Evolutionary conservation across 1,140 invertebrate species (phyloP), one percentile per base, ranked within the genome.

Genomic region (Agraylea sexmaculata): DNA sequence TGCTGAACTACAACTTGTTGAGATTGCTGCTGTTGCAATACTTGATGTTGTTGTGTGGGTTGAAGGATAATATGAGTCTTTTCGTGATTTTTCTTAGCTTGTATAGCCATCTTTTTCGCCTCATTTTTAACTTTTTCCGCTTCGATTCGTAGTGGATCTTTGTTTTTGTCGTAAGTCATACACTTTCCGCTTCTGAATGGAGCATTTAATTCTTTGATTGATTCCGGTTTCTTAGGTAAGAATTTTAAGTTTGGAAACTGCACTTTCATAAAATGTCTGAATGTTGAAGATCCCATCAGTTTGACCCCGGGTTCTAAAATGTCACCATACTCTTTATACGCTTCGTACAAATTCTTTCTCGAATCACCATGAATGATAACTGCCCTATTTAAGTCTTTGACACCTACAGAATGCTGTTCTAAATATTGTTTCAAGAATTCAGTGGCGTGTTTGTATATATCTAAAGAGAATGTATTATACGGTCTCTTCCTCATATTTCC

Each of bases 401-500:
- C 60, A 10, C 54, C 54, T 23, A 56, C 66, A 48, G 66, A 68
- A 47, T 76, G 73, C 46, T 75, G 72, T 46, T 75, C 61, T 13
- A 79, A 60, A 54, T 82, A 83, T 46, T 74, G 71, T 55, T 83
- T 81, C 11, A 83, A 57, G 57, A 84, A 85, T 45, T 78, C 72
- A 5, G 78, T 81, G 2, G 79, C 80, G 55, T 80, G 78, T 53
- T 78, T 73, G 50, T 84, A 84, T 41, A 80, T 83, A 51, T 83
- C 77, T 16, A 84, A 59, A 5, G 80, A 79, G 51, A 84, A 83
- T 2, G 80, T 81, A 55, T 86, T 86, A 48, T 83, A 80, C n/a
- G 80, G 80, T 52, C 80, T 75, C 62, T 84, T 83, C 4, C 80
- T 79, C 43, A 80, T 74, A 57, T 84, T 86, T 2, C 82, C 80